Conservation (phyloP, 2,888 invertebrate species). For the Oscheius myriophilus region DNA sequence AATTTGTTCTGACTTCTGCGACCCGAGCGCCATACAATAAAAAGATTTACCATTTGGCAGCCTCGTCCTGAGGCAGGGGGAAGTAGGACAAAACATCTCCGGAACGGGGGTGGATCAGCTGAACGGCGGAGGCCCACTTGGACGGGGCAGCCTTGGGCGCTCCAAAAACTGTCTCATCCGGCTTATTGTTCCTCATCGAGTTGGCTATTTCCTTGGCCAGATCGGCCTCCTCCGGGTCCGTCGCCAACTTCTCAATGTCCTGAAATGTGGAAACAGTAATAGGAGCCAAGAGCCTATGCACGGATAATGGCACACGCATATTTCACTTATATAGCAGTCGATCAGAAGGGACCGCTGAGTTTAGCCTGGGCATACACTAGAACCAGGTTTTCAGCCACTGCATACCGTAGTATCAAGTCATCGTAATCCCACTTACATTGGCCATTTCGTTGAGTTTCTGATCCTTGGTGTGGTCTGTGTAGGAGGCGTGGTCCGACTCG, state of each 20-base stretch:
- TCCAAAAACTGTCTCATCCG: conserved; percentile 88
- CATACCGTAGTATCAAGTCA: background rate
- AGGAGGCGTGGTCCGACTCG: conserved; percentile 97
- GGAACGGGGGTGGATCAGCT: conserved; percentile 85
- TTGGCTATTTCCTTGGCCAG: conserved; percentile 97
- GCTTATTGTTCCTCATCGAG: conserved; percentile 90
- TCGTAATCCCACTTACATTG: conserved; percentile 74
- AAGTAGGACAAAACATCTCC: conserved; percentile 83
- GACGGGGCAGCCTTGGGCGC: conserved; percentile 89
- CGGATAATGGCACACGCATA: conserved; percentile 2
- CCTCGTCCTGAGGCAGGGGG: conserved; percentile 92
- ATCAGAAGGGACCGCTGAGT: background rate
- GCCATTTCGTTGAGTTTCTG: conserved; percentile 94
- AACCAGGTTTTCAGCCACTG: background rate
- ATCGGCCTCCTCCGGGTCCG: conserved; percentile 88
- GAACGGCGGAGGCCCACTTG: conserved; percentile 86
- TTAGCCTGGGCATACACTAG: background rate
- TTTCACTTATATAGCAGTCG: conserved; percentile 5
- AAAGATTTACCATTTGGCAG: conserved; percentile 89
- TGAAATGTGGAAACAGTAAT: conserved; percentile 52
- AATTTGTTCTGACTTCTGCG: too few relatives aligned
- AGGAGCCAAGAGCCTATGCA: too few relatives aligned
- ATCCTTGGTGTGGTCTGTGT: conserved; percentile 94
- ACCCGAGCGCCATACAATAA: too few relatives aligned
- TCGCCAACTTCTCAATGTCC: conserved; percentile 94